A percentile compares a stretch with the other conserved stretches of the same genome.
Evolutionary conservation across 2,888 invertebrate genomes (phyloP).

Genomic region (Leptinotarsa peninsularis): DNA sequence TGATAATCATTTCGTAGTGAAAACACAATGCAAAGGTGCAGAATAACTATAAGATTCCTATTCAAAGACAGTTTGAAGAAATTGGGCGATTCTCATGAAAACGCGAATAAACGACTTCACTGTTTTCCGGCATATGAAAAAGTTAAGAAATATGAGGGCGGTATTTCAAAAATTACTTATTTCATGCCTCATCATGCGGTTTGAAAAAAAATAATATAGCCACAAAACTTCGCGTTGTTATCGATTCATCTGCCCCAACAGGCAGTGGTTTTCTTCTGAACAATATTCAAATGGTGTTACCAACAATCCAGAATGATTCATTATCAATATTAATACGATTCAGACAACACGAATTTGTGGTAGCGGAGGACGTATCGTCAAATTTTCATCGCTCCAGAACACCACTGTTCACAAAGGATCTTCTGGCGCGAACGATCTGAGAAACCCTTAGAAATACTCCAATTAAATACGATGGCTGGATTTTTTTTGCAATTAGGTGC

Average conservation of each 20-base stretch:
- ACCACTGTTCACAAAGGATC: slow-evolving; percentile 32
- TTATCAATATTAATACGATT: slow-evolving; percentile 13
- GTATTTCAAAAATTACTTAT: background rate
- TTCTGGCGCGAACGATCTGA: slow-evolving; percentile 23
- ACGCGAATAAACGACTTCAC: background rate
- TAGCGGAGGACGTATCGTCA: slow-evolving; percentile 51
- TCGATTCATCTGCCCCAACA: background rate
- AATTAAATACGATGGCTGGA: slow-evolving; percentile 26
- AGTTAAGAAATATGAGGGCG: background rate
- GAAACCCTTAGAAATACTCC: slow-evolving; percentile 18
- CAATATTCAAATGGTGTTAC: background rate
- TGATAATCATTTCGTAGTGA: too few relatives aligned
- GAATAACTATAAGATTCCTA: too few relatives aligned
- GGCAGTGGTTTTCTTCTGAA: background rate
- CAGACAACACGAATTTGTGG: background rate
- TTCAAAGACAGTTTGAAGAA: too few relatives aligned
- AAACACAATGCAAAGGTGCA: too few relatives aligned
- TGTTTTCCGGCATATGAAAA: too few relatives aligned
- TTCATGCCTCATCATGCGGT: background rate
- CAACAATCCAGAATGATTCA: background rate
- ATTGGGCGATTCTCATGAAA: too few relatives aligned
- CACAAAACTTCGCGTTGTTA: too few relatives aligned
- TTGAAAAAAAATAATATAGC: too few relatives aligned
- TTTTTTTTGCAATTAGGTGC: too few relatives aligned
- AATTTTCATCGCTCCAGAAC: slow-evolving; percentile 34